Evolutionary conservation across 2,113 vertebrate genomes (phyloP).

Genomic region (Ploceus nigricollis): DNA sequence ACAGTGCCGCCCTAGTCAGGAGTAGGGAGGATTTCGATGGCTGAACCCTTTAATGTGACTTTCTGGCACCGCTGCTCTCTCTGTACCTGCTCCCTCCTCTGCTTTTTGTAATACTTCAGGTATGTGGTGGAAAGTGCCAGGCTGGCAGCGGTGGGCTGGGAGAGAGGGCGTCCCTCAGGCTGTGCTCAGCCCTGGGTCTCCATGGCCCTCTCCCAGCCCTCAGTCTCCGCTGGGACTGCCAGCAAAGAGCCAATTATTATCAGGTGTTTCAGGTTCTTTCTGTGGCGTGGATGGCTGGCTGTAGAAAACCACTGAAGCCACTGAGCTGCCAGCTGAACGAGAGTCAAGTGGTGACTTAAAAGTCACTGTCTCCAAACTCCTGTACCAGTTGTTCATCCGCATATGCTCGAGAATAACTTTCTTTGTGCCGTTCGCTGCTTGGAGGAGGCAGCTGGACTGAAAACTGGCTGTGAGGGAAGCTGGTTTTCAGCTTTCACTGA

Average conservation of each 20-base stretch:
- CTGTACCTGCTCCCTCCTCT: background rate
- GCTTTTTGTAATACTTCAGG: background rate
- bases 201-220: no score
- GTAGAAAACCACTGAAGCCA: background rate
- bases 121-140: background rate
- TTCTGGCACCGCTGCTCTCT: background rate
- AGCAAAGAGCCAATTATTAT: background rate
- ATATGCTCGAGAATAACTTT: background rate
- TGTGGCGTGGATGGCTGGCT: background rate
- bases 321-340: background rate
- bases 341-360: background rate
- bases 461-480: background rate
- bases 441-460: background rate
- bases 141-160: background rate
- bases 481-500: background rate
- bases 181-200: background rate
- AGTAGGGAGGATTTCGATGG: background rate
- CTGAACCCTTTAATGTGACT: background rate
- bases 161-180: background rate
- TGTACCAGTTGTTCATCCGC: background rate
- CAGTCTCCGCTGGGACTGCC: background rate
- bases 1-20: no score
- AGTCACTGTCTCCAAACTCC: background rate
- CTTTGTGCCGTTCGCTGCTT: background rate
- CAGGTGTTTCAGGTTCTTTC: background rate